phyloP scores from a whole-genome alignment of 2,797 vertebrate genomes.

The Ciconia nigra region DNA sequence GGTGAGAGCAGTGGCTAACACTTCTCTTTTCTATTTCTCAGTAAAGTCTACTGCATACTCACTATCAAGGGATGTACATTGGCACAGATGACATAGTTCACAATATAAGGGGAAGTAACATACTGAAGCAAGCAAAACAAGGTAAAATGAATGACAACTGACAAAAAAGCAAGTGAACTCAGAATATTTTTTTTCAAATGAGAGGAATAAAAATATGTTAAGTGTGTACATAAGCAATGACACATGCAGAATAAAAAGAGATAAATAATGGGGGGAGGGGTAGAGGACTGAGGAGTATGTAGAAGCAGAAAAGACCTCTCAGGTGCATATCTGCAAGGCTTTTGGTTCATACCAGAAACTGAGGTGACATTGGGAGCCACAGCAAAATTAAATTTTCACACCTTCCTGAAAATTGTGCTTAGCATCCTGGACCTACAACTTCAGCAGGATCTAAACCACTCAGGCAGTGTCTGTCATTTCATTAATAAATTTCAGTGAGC shows the following conservation, averaged over 20 bases:
- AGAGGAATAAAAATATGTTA: conserved; percentile 71
- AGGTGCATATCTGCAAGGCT: neutral
- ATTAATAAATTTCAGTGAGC: neutral
- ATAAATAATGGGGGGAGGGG: conserved; percentile 48
- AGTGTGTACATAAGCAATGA: conserved; percentile 60
- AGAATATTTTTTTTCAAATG: conserved; percentile 63
- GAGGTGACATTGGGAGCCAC: neutral
- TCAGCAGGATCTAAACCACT: neutral
- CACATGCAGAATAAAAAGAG: conserved; percentile 56
- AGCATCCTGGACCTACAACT: neutral
- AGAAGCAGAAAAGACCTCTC: neutral
- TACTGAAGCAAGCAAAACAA: conserved; percentile 73
- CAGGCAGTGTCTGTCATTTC: neutral
- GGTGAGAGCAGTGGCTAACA: conserved; percentile 77
- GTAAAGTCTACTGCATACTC: conserved; percentile 74
- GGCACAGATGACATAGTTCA: conserved; percentile 72
- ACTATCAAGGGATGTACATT: conserved; percentile 65
- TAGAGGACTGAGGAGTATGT: neutral
- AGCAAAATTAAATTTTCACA: neutral
- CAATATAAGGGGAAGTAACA: conserved; percentile 66
- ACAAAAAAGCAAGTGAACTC: conserved; percentile 71
- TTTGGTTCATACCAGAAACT: neutral
- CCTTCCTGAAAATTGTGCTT: neutral
- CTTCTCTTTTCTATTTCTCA: conserved; percentile 76
- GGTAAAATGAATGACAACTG: conserved; percentile 74